Evolutionary conservation across 2,888 invertebrate genomes (phyloP), one percentile per base, ranked within the genome.

Genomic region (Callyntrura sp.): DNA sequence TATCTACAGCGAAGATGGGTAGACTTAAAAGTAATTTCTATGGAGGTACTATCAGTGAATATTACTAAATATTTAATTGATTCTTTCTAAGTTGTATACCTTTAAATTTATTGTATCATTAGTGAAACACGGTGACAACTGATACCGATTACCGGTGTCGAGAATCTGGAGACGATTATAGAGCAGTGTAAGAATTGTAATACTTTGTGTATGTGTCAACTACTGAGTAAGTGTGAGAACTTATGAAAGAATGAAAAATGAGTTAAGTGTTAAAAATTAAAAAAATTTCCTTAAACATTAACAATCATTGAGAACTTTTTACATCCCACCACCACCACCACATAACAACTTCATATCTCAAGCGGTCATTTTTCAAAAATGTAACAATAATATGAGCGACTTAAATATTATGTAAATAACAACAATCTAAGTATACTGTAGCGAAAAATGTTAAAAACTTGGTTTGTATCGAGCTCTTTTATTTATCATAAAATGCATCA

Each of bases 191-290:
- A 79, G 35, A 35, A 60, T 79, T 84, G 84, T 70, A 68, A 70
- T 84, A 84, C 70, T 84, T 84, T 84, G 70, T 83, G 83, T 83
- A 83, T 68, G 68, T 65, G 68, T 83, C 28, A 68, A 68, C n/a
- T 73, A 73, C 73, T 73, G 73, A 73, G 48, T 73, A 70, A n/a
- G 55, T 83, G 23, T 73, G 73, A 70, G 28, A 84, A 70, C 55
- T 55, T 55, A 17, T 83, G 65, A 65, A 48, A 76, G 76, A 48
- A 28, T 78, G 78, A 78, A 78, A 51, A 78, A 55, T 60, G 60
- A 79, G 25, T 55, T 48, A 78, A 51, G 3, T 28, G 51, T 79
- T 60, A 79, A 81, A 35, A 45, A 62, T 81, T 79, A 79, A 81
- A 81, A 43, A 76, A 25, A 45, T 73, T 23, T 2, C 70, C 70